These are phyloP conservation scores for Cyclophora albipunctata DNA, from an alignment of 2,888 invertebrate genomes.

Conservation along the genomic window DNA sequence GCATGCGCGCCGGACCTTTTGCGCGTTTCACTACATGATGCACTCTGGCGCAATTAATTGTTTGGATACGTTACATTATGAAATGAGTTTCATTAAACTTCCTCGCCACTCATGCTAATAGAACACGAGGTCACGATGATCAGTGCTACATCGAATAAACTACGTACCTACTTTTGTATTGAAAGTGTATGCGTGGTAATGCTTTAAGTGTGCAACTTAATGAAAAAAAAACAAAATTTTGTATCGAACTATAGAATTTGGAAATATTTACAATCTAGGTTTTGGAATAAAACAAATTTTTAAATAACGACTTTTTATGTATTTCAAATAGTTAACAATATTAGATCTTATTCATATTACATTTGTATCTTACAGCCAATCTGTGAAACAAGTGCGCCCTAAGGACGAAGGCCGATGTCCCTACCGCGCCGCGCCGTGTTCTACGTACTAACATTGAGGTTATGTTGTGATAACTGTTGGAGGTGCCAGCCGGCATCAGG, in stretches of 20 bases:
- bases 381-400: slow-evolving; percentile 32
- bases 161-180: too few relatives aligned
- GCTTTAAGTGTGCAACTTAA: too few relatives aligned
- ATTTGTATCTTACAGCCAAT: slow-evolving; percentile 53
- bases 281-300: slow-evolving; percentile 61
- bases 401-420: slow-evolving; percentile 21
- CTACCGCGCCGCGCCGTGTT: slow-evolving; percentile 52
- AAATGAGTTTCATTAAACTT: slow-evolving; percentile 35
- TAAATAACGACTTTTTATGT: slow-evolving; percentile 40
- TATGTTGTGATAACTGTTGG: slow-evolving; percentile 72
- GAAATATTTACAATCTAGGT: slow-evolving; percentile 18
- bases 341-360: slow-evolving; percentile 23
- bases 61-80: slow-evolving; percentile 34
- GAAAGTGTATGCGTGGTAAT: too few relatives aligned
- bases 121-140: slow-evolving; percentile 10
- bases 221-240: too few relatives aligned
- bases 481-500: slow-evolving; percentile 52
- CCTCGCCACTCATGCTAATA: slow-evolving; percentile 17
- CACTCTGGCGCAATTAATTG: slow-evolving; percentile 42
- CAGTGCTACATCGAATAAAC: too few relatives aligned
- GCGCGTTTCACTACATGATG: slow-evolving; percentile 28
- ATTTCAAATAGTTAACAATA: slow-evolving; percentile 46
- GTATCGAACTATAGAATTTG: background rate
- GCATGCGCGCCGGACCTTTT: slow-evolving; percentile 60
- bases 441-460: slow-evolving; percentile 65